Conservation (phyloP, 2,113 vertebrate species). For the Rhipidura dahli region DNA sequence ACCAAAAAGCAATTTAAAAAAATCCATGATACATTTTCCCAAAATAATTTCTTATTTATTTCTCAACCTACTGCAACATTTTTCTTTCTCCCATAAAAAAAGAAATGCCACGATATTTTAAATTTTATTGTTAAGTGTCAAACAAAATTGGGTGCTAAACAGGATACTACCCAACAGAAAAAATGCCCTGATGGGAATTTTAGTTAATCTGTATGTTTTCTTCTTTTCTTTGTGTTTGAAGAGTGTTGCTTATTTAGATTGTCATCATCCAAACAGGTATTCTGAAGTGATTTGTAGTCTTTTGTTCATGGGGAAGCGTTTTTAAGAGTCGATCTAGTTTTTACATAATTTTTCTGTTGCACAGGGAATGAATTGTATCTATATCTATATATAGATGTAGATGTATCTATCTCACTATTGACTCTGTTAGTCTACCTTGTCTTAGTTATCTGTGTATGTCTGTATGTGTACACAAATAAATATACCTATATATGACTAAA, state of each 20-base stretch:
- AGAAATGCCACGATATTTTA: neutral
- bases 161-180: neutral
- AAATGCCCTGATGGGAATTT: neutral
- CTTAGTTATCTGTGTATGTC: neutral
- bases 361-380: neutral
- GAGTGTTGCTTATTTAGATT: neutral
- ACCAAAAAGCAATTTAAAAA: neutral
- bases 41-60: neutral
- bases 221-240: neutral
- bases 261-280: neutral
- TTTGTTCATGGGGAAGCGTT: neutral
- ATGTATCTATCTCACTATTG: neutral
- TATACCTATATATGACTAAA: neutral
- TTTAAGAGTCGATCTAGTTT: neutral
- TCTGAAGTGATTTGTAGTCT: neutral
- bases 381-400: neutral
- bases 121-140: neutral
- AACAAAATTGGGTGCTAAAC: neutral
- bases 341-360: neutral
- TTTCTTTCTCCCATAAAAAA: neutral
- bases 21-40: neutral
- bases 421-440: neutral
- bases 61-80: neutral
- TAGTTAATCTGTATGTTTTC: neutral
- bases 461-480: neutral